phyloP scores from a whole-genome alignment of 2,888 invertebrate genomes.

The Oxycera nigricornis region DNA sequence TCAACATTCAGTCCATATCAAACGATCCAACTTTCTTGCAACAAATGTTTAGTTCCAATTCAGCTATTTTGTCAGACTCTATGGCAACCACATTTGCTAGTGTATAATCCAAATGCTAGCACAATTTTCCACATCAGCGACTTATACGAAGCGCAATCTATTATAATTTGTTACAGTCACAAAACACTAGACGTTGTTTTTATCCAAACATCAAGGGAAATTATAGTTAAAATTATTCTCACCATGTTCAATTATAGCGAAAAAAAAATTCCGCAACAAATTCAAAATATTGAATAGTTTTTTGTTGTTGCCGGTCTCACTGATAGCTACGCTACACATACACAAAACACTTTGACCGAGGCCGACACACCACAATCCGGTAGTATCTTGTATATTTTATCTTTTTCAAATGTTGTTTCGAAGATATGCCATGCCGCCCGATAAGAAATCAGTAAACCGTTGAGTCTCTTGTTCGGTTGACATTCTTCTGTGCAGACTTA shows the following conservation, averaged over 20 bases:
- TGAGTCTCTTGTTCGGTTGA: slow-evolving; percentile 6
- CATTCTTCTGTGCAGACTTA: slow-evolving; percentile 6
- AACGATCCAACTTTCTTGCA: slow-evolving; percentile 17
- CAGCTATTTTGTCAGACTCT: slow-evolving; percentile 2
- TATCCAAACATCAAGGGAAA: slow-evolving; percentile 15
- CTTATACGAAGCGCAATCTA: not conserved
- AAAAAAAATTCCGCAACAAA: not conserved
- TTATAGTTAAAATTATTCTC: slow-evolving; percentile 33
- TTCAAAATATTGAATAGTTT: slow-evolving; percentile 11
- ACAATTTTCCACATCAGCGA: slow-evolving; percentile 32
- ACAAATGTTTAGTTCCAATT: slow-evolving; percentile 22
- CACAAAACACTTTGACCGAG: not conserved
- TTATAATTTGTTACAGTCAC: slow-evolving; percentile 32
- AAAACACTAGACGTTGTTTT: not conserved
- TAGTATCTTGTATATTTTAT: not conserved
- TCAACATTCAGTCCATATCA: slow-evolving; percentile 26
- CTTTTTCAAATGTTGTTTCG: not conserved
- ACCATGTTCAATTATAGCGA: slow-evolving; percentile 26
- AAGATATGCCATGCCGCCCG: not conserved
- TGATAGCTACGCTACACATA: not conserved
- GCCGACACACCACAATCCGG: not conserved
- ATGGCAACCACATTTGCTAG: no score
- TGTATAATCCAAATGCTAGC: not conserved
- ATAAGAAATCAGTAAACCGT: slow-evolving; percentile 19
- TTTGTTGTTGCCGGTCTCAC: no score